A percentile compares a stretch with the other conserved stretches of the same genome.
phyloP scores from a whole-genome alignment of 2,888 invertebrate species.

The Nesidiocoris tenuis region DNA sequence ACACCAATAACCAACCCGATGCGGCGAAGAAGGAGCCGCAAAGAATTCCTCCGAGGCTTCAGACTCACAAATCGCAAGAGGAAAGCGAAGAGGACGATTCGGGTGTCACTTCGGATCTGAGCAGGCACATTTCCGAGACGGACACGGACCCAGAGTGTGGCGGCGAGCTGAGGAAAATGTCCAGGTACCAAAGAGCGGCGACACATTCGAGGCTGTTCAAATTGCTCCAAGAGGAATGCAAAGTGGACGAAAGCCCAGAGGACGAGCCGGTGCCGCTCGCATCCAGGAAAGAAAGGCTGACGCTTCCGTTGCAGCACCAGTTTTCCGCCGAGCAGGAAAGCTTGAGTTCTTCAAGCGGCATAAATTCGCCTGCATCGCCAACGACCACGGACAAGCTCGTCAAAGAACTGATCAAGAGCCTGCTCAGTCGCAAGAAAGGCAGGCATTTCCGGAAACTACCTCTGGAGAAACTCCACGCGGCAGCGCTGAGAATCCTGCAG shows the following conservation, averaged over 20 bases:
- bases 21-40: slow-evolving; percentile 20
- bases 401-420: slow-evolving; percentile 62
- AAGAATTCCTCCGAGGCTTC: slow-evolving; percentile 2
- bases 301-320: slow-evolving; percentile 57
- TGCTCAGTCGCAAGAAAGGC: slow-evolving; percentile 60
- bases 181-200: slow-evolving; percentile 67
- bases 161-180: slow-evolving; percentile 61
- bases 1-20: not conserved
- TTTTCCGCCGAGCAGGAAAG: slow-evolving; percentile 58
- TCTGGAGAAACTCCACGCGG: slow-evolving; percentile 62
- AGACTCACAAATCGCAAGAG: slow-evolving; percentile 49
- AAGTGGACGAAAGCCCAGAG: slow-evolving; percentile 53
- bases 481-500: slow-evolving; percentile 60
- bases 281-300: slow-evolving; percentile 58
- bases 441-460: slow-evolving; percentile 59
- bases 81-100: slow-evolving; percentile 66
- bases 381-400: slow-evolving; percentile 60
- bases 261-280: slow-evolving; percentile 51
- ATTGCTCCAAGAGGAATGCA: slow-evolving; percentile 63
- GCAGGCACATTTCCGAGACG: slow-evolving; percentile 66
- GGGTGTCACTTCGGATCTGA: slow-evolving; percentile 69
- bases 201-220: slow-evolving; percentile 71
- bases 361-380: slow-evolving; percentile 58
- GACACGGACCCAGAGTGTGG: slow-evolving; percentile 66
- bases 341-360: slow-evolving; percentile 58